Base-by-base conservation (phyloP, 2,888 invertebrate species). In the Crocallis elinguaria region DNA sequence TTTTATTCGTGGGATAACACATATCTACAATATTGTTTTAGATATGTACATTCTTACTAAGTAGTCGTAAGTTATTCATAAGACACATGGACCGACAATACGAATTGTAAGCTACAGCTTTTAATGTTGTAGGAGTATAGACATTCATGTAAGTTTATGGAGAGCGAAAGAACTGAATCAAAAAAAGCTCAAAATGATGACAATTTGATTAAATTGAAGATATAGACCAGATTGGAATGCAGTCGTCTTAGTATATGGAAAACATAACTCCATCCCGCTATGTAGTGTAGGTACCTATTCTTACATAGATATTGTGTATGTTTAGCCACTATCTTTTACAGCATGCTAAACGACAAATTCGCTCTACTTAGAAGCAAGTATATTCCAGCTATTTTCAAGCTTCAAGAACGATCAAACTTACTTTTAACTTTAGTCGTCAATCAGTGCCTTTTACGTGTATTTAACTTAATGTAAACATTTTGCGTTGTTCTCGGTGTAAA, bases 391-490 rank as follows among this genome's bases (percentile, higher is more conserved):
- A 42, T 29, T 59, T 51, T n/a, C 14, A 52, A 29, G 38, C 50
- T 49, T 41, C 12, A 38, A 53, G 33, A 42, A 57, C 50, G 46
- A 51, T 51, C 38, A 51, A 56, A 43, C 33, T 60, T 61, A 42
- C 52, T 64, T 46, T 57, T 57, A 55, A 63, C 33, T 39, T 60
- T 65, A 62, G 46, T 67, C 59, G 55, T 66, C 64, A 64, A 71
- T 71, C 73, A 77, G 82, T 82, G 82, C 79, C 81, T 80, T 80
- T 71, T 70, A 67, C 60, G 57, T 66, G 68, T 71, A 65, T 64
- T n/a, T 65, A 65, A 64, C 48, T 64, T 57, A 58, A 48, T 60
- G 44, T 60, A 62, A 59, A 65, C 46, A 48, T 59, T 57, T 64
- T 71, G 64, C 49, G 46, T 63, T 60, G 53, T 54, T 53, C 57